Conservation (phyloP, 2,113 vertebrate species). For the Chaetodon trifascialis region DNA sequence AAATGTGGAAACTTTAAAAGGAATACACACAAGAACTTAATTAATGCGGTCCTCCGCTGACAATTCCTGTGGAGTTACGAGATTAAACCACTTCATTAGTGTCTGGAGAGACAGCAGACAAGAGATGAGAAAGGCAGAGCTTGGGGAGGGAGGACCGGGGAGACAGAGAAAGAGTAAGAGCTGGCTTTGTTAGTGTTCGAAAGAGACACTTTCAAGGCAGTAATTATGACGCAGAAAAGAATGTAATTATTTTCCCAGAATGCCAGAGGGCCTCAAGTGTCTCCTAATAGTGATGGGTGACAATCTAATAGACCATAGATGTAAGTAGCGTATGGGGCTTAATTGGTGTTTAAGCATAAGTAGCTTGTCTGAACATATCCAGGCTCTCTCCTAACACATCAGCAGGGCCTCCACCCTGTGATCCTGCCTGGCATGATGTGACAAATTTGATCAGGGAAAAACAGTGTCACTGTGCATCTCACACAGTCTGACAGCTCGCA, state of each 20-base stretch:
- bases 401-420: slow-evolving; percentile 45
- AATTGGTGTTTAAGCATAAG: slow-evolving; percentile 76
- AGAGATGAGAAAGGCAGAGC: slow-evolving; percentile 62
- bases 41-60: slow-evolving; percentile 62
- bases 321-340: slow-evolving; percentile 50
- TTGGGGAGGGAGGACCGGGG: slow-evolving; percentile 24
- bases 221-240: slow-evolving; percentile 76
- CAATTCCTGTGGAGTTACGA: slow-evolving; percentile 67
- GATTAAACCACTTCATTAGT: slow-evolving; percentile 80
- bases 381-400: slow-evolving; percentile 48
- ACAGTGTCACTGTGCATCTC: slow-evolving; percentile 35
- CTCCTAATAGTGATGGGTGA: slow-evolving; percentile 75
- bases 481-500: slow-evolving; percentile 51
- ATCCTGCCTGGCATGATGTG: slow-evolving; percentile 64
- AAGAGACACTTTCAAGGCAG: slow-evolving; percentile 73
- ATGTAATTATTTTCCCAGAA: slow-evolving; percentile 79
- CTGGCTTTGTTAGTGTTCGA: slow-evolving; percentile 69
- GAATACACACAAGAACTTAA: slow-evolving; percentile 53
- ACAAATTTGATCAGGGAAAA: slow-evolving; percentile 71
- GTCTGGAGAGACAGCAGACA: slow-evolving; percentile 69
- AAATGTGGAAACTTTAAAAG: slow-evolving; percentile 52
- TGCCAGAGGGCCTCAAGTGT: slow-evolving; percentile 66
- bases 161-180: slow-evolving; percentile 43
- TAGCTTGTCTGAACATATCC: slow-evolving; percentile 62
- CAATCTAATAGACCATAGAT: slow-evolving; percentile 75